Conservation (phyloP, 1,140 invertebrate genomes). For the Drosophila nebulosa region DNA sequence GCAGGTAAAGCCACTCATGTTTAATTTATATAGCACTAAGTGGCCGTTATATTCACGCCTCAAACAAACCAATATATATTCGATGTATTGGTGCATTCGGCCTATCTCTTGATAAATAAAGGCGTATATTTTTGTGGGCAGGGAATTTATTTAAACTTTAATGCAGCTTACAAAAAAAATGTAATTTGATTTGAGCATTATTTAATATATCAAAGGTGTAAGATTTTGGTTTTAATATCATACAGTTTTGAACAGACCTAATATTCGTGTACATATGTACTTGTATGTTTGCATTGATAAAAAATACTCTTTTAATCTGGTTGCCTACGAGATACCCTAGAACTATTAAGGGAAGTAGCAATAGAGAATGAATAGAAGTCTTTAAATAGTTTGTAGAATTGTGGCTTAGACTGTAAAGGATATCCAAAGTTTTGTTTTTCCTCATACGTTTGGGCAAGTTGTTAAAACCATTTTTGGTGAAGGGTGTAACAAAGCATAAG, state of each 20-base stretch:
- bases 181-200: too few species aligned
- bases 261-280: neutral
- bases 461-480: neutral
- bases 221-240: too few species aligned
- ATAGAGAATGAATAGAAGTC: too few species aligned
- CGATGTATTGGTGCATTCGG: neutral
- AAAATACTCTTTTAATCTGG: neutral
- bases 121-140: neutral
- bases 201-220: too few species aligned
- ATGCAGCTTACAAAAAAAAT: too few species aligned
- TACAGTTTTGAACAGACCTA: too few species aligned
- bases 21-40: neutral
- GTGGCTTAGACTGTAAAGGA: too few species aligned
- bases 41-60: neutral
- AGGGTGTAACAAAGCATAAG: neutral
- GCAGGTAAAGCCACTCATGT: neutral
- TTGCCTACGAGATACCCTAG: neutral
- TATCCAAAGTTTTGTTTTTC: too few species aligned
- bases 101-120: neutral
- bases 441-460: too few species aligned
- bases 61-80: neutral
- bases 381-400: too few species aligned
- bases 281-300: neutral
- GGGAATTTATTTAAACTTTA: too few species aligned
- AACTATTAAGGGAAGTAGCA: neutral